These are phyloP conservation scores for Ochropleura leucogaster DNA, from an alignment of 2,888 invertebrate species.

Conservation along the genomic window DNA sequence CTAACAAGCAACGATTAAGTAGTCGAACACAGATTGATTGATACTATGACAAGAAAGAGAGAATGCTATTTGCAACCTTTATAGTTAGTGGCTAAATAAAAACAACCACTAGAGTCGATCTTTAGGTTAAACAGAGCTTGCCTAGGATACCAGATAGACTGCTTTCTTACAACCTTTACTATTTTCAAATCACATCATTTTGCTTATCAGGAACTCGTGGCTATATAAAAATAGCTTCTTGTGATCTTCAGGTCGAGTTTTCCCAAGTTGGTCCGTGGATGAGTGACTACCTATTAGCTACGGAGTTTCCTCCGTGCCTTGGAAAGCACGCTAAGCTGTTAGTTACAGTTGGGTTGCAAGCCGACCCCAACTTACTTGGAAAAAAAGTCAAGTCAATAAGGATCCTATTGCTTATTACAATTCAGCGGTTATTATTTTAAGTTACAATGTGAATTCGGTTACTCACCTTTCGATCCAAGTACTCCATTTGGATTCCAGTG, in stretches of 20 bases:
- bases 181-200: neutral
- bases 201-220: neutral
- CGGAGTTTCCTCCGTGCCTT: no score
- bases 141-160: neutral
- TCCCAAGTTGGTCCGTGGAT: no score
- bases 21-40: neutral
- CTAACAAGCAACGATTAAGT: neutral
- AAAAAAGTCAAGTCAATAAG: no score
- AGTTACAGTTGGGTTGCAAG: no score
- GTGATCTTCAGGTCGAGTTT: no score
- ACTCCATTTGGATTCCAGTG: conserved; percentile 1
- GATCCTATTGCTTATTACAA: neutral
- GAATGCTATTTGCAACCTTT: neutral
- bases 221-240: no score
- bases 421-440: neutral
- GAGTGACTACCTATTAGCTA: no score
- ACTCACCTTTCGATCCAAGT: conserved; percentile 1
- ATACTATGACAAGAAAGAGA: neutral
- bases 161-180: neutral
- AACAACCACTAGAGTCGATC: no score
- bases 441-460: neutral
- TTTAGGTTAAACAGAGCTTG: no score
- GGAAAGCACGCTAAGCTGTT: no score
- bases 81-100: neutral
- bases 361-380: no score